Evolutionary conservation across 2,113 vertebrate genomes (phyloP).

Genomic region (Rhagologus leucostigma): DNA sequence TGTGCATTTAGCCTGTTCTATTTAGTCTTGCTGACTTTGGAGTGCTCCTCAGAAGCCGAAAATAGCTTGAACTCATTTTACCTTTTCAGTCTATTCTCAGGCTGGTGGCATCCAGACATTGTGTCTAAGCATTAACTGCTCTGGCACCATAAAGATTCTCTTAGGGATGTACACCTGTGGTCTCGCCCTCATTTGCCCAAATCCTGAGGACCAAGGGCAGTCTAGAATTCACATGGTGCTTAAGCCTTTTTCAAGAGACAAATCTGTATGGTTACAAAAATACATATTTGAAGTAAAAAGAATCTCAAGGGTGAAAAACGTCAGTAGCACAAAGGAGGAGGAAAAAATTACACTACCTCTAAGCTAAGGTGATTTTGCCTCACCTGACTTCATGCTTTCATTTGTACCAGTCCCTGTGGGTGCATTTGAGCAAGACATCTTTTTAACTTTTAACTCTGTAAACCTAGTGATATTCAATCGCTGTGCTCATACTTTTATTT

Average conservation of each 20-base stretch:
- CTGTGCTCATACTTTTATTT: neutral
- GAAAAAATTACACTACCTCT: neutral
- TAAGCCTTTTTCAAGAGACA: neutral
- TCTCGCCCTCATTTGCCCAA: neutral
- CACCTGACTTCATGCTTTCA: neutral
- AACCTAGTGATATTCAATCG: rapidly evolving
- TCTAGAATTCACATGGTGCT: neutral
- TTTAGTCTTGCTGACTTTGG: neutral
- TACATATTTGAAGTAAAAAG: neutral
- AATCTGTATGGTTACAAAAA: neutral
- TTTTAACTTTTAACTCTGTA: neutral
- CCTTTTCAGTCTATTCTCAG: neutral
- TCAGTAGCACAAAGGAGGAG: neutral
- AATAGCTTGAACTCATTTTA: neutral
- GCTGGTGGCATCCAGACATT: neutral
- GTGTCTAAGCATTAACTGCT: neutral
- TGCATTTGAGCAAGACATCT: neutral
- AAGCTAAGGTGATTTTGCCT: neutral
- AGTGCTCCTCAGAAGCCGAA: neutral
- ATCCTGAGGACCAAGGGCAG: neutral
- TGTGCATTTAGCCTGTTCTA: neutral
- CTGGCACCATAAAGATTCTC: neutral
- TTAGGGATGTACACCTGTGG: neutral
- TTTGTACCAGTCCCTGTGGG: neutral
- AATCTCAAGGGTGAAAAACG: neutral